Conservation (phyloP, 2,797 vertebrate species). For the Rhinogobio ventralis region DNA sequence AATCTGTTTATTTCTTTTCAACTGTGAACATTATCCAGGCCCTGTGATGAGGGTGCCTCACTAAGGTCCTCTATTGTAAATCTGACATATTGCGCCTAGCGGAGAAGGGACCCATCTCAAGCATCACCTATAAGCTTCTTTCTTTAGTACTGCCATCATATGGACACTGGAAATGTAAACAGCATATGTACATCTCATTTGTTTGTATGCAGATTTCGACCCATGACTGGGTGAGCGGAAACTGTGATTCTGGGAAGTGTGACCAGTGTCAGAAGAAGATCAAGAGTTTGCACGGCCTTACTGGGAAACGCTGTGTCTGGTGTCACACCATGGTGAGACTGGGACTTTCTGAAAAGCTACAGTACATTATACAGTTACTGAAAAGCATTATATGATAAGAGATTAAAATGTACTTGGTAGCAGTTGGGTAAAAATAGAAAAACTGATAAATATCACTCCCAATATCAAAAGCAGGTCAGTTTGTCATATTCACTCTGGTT, state of each 20-base stretch:
- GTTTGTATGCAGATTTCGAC: constrained; percentile 77
- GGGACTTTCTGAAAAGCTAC: not conserved
- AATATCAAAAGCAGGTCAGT: not conserved
- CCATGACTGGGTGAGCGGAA: constrained; percentile 91
- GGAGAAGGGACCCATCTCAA: not conserved
- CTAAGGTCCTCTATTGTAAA: not conserved
- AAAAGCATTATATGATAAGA: not conserved
- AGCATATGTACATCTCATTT: not conserved
- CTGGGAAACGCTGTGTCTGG: constrained; percentile 91
- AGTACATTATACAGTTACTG: not conserved
- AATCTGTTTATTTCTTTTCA: not conserved
- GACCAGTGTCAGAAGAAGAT: constrained; percentile 93
- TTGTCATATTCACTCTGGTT: not conserved
- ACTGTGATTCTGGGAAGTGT: constrained; percentile 87
- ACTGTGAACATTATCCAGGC: not conserved
- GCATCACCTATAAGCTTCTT: not conserved
- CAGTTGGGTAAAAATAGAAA: not conserved
- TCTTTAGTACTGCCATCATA: not conserved
- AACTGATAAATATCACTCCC: not conserved
- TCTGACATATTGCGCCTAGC: not conserved
- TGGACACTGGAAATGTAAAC: constrained; percentile 31
- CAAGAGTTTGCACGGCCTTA: constrained; percentile 87
- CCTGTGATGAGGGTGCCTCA: not conserved
- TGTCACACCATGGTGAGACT: constrained; percentile 88
- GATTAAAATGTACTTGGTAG: not conserved